These are phyloP conservation scores for Reticulitermes lucifugus DNA, from an alignment of 2,888 invertebrate species.

Conservation along the genomic window DNA sequence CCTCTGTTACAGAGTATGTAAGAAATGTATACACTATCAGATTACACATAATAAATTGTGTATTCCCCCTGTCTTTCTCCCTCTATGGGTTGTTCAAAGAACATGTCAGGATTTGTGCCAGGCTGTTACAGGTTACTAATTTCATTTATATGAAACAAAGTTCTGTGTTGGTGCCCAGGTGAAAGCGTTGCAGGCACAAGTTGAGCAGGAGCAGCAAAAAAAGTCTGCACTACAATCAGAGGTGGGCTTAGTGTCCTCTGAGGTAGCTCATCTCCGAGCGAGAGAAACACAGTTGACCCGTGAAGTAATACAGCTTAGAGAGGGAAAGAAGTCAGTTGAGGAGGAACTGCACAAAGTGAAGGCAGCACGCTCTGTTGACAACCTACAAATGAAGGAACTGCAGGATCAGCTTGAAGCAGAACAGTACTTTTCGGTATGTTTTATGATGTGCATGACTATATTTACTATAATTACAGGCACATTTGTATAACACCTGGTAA, in stretches of 20 bases:
- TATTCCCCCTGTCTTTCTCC: no score
- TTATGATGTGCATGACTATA: background rate
- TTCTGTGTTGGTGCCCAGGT: constrained; percentile 65
- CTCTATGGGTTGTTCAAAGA: no score
- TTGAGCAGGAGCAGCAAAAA: constrained; percentile 93
- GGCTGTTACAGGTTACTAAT: no score
- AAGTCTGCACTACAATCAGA: constrained; percentile 87
- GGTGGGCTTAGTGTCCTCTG: constrained; percentile 76
- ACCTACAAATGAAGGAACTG: constrained; percentile 87
- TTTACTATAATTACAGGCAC: background rate
- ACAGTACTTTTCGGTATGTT: constrained; percentile 86
- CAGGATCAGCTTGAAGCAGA: constrained; percentile 96
- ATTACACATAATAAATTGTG: no score
- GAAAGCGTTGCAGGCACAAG: constrained; percentile 82
- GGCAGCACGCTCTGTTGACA: constrained; percentile 74
- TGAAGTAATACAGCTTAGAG: constrained; percentile 76
- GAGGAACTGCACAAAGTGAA: constrained; percentile 82
- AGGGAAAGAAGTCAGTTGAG: constrained; percentile 77
- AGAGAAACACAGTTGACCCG: constrained; percentile 77
- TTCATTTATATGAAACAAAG: background rate
- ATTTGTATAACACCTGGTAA: background rate
- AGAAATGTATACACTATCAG: no score
- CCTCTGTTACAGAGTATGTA: no score
- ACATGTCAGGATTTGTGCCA: background rate
- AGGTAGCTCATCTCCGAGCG: constrained; percentile 77